Evolutionary conservation across 2,888 invertebrate genomes (phyloP).

Genomic region (Nemotelus pantherinus): DNA sequence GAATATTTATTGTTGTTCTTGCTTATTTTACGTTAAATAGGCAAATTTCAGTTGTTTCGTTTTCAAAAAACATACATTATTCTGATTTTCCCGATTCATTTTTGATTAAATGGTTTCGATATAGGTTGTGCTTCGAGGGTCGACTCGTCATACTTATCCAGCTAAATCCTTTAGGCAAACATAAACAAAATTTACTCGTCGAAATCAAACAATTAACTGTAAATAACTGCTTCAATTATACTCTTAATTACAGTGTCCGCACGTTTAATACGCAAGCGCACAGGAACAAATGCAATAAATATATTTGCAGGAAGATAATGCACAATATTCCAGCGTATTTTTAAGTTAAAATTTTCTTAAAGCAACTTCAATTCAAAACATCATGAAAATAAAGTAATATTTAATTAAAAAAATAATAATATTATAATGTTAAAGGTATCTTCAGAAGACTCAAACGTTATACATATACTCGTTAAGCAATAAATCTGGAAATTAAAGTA

Average conservation of each 20-base stretch:
- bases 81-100: no score
- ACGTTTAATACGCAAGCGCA: conserved; percentile 76
- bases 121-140: no score
- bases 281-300: conserved; percentile 77
- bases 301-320: conserved; percentile 80
- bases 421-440: conserved; percentile 29
- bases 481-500: conserved; percentile 33
- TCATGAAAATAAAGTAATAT: not conserved
- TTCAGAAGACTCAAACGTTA: conserved; percentile 27
- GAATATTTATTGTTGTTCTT: no score
- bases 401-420: not conserved
- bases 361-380: not conserved
- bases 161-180: no score
- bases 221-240: no score
- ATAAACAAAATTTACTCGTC: no score
- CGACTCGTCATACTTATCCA: no score
- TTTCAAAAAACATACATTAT: no score
- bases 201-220: no score
- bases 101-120: no score
- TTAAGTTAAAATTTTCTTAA: conserved; percentile 32
- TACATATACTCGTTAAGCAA: conserved; percentile 39
- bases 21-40: no score
- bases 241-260: conserved; percentile 70
- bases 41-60: no score
- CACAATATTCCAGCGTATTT: conserved; percentile 40